These are phyloP conservation scores for Brachionus rotundiformis DNA, from an alignment of 1,140 invertebrate species.

Conservation along the genomic window DNA sequence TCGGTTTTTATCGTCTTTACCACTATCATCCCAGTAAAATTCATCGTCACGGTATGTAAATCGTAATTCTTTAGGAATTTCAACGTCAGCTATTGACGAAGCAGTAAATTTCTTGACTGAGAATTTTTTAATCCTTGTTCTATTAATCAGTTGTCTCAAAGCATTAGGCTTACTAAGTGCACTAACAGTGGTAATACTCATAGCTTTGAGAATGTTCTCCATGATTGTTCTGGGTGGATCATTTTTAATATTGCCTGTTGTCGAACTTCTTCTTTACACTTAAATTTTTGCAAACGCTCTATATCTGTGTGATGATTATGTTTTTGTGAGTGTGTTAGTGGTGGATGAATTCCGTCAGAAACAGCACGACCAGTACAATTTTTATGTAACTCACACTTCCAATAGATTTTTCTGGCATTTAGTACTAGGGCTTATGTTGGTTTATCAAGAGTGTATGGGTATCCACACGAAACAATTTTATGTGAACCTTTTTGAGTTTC, in stretches of 20 bases:
- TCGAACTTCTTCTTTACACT: background rate
- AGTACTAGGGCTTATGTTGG: background rate
- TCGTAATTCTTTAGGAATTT: background rate
- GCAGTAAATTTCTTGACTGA: slow-evolving; percentile 17
- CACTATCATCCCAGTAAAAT: slow-evolving; percentile 42
- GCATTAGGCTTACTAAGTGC: slow-evolving; percentile 7
- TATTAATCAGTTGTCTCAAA: background rate
- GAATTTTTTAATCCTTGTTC: background rate
- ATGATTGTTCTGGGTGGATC: slow-evolving; percentile 12
- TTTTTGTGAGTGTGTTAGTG: background rate
- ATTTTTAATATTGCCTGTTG: background rate
- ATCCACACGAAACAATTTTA: slow-evolving; percentile 13
- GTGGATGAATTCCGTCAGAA: background rate
- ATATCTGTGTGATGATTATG: background rate
- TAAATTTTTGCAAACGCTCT: background rate
- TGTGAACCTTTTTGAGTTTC: background rate
- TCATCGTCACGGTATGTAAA: background rate
- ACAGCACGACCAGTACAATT: background rate
- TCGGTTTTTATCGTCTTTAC: background rate
- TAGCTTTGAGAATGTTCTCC: background rate
- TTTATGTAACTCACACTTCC: background rate
- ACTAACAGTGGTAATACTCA: background rate
- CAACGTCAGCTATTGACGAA: background rate
- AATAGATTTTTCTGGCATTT: background rate
- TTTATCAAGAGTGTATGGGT: slow-evolving; percentile 7